Conservation (phyloP, 2,888 invertebrate species). For the Cataglyphis cursor region DNA sequence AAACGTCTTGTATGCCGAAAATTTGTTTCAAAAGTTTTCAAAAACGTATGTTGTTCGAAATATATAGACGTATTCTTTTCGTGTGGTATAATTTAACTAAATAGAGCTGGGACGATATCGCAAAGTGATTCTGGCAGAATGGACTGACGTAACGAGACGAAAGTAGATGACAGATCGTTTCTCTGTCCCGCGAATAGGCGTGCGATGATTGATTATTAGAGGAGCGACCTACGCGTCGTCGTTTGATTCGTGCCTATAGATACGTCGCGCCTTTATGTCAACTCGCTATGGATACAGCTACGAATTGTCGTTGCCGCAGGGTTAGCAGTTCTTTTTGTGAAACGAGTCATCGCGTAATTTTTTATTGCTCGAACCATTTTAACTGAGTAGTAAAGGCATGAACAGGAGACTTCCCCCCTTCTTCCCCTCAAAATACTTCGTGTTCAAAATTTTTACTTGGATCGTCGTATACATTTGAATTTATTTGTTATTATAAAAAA, state of each 20-base stretch:
- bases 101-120: slow-evolving; percentile 45
- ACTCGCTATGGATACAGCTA: slow-evolving; percentile 61
- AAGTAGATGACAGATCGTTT: slow-evolving; percentile 85
- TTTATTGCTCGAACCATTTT: slow-evolving; percentile 43
- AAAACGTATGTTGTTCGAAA: slow-evolving; percentile 3
- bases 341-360: slow-evolving; percentile 80
- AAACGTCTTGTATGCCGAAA: background rate
- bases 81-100: slow-evolving; percentile 48
- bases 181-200: slow-evolving; percentile 81
- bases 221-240: slow-evolving; percentile 73
- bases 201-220: slow-evolving; percentile 84
- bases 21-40: slow-evolving; percentile 4
- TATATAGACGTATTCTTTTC: background rate
- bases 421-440: background rate
- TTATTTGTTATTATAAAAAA: background rate
- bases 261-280: slow-evolving; percentile 67
- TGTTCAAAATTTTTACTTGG: background rate
- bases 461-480: background rate
- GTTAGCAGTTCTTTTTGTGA: slow-evolving; percentile 64
- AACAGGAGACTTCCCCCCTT: background rate
- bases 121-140: slow-evolving; percentile 73
- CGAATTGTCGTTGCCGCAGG: slow-evolving; percentile 72
- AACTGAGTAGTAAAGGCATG: slow-evolving; percentile 9
- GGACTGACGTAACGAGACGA: slow-evolving; percentile 80
- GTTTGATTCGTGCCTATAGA: slow-evolving; percentile 69